Evolutionary conservation across 2,113 vertebrate species (phyloP).

Genomic region (Aspiorhynchus laticeps): DNA sequence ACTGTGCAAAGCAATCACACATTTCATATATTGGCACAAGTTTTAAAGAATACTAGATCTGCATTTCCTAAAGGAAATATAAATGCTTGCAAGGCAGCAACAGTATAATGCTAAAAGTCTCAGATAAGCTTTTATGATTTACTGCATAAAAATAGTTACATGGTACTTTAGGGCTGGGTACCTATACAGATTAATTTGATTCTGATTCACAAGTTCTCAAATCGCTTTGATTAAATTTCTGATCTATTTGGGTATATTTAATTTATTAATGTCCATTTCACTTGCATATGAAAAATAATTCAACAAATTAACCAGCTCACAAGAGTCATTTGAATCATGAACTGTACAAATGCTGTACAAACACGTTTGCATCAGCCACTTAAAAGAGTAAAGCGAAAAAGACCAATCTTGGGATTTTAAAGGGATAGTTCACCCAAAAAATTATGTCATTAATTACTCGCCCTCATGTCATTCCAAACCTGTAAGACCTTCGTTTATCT

Average conservation of each 20-base stretch:
- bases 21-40: conserved; percentile 22
- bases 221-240: background rate
- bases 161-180: background rate
- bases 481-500: no score
- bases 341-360: background rate
- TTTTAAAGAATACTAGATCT: conserved; percentile 20
- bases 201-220: background rate
- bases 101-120: background rate
- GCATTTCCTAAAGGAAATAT: background rate
- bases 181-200: background rate
- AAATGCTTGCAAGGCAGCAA: background rate
- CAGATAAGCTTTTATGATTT: background rate
- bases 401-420: background rate
- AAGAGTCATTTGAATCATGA: background rate
- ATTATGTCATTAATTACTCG: no score
- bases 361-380: background rate
- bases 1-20: conserved; percentile 4
- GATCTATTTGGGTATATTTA: background rate
- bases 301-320: background rate
- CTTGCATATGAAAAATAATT: background rate
- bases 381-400: background rate
- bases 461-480: no score
- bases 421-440: no score
- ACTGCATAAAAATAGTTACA: background rate
- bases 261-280: background rate